These are phyloP conservation scores for Dissostichus mawsoni DNA, from an alignment of 2,113 vertebrate species.

Conservation along the genomic window DNA sequence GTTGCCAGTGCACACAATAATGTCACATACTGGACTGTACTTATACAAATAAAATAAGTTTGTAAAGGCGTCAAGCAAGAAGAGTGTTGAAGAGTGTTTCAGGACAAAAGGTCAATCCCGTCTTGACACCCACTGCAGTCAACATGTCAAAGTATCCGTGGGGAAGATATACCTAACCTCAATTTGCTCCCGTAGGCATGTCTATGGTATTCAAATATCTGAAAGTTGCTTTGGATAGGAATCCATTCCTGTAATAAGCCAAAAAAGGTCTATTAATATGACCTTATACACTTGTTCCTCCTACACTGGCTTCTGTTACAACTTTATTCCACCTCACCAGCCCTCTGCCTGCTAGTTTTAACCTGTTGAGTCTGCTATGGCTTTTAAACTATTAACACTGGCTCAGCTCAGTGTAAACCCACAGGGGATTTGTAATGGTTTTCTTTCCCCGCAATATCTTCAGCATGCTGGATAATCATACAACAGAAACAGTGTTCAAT, in stretches of 20 bases:
- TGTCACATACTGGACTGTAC: too few relatives aligned
- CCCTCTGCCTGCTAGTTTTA: not conserved
- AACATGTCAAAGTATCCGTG: not conserved
- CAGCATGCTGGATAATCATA: not conserved
- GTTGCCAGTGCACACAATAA: not conserved
- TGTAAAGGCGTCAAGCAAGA: not conserved
- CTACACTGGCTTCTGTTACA: not conserved
- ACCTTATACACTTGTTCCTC: not conserved
- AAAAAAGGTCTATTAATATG: not conserved
- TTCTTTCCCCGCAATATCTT: not conserved
- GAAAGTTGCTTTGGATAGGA: not conserved
- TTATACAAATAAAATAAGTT: too few relatives aligned
- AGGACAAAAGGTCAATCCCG: not conserved
- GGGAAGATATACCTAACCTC: too few relatives aligned
- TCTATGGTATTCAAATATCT: too few relatives aligned
- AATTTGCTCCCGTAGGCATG: too few relatives aligned
- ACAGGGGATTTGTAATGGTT: not conserved
- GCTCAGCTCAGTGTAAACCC: slow-evolving; percentile 5
- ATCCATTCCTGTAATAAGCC: not conserved
- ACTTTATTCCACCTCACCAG: not conserved
- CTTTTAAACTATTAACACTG: slow-evolving; percentile 1
- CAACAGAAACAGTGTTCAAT: too few relatives aligned
- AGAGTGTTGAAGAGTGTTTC: too few relatives aligned
- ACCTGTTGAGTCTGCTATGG: not conserved
- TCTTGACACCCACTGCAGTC: not conserved